Conservation (phyloP, 1,140 invertebrate species). For the Doryteuthis pealeii region DNA sequence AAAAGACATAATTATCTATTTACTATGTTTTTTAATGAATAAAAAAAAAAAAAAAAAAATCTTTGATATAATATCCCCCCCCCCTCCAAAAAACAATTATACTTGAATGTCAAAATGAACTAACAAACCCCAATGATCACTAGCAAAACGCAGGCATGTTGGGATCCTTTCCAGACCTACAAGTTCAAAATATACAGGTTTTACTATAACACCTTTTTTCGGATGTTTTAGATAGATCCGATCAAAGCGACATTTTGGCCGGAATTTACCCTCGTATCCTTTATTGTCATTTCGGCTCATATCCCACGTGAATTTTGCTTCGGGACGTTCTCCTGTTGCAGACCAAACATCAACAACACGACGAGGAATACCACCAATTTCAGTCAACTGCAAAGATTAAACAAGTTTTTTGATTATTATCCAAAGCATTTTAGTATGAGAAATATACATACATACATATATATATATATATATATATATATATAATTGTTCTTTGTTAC, state of each 20-base stretch:
- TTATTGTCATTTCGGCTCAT: constrained; percentile 63
- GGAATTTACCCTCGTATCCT: constrained; percentile 52
- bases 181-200: constrained; percentile 65
- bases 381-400: constrained; percentile 52
- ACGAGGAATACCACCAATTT: constrained; percentile 59
- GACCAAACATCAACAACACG: constrained; percentile 65
- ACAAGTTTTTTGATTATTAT: not conserved
- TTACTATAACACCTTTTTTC: constrained; percentile 38
- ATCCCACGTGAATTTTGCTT: constrained; percentile 68
- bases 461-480: too few relatives aligned
- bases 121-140: constrained; percentile 69
- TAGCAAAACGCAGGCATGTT: constrained; percentile 65
- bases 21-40: not conserved
- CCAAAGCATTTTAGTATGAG: too few relatives aligned
- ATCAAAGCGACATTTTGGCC: constrained; percentile 66
- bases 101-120: constrained; percentile 53
- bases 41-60: too few relatives aligned
- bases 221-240: constrained; percentile 61
- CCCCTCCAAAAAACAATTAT: not conserved
- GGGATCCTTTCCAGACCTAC: constrained; percentile 64
- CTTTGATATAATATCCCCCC: constrained; percentile 15
- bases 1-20: constrained; percentile 6
- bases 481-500: too few relatives aligned
- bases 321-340: constrained; percentile 62
- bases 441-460: too few relatives aligned